A percentile compares a stretch with the other conserved stretches of the same genome.
phyloP scores from a whole-genome alignment of 2,113 vertebrate species.

The Myanophis thanlyinensis region DNA sequence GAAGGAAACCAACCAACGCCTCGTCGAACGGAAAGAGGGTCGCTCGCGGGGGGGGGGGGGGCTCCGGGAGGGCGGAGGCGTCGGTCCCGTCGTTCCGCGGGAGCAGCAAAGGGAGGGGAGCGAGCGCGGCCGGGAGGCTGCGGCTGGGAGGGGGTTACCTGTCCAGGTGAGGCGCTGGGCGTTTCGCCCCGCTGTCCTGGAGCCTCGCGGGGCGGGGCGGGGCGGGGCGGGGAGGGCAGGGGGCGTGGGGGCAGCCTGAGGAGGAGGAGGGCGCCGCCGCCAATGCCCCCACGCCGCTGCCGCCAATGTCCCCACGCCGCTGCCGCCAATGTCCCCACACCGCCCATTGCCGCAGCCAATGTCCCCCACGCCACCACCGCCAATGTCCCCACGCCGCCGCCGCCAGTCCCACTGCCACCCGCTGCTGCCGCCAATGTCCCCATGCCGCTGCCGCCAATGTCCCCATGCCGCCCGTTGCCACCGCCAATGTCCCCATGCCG shows the following conservation, averaged over 20 bases:
- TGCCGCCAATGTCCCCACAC: too few relatives aligned
- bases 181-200: neutral
- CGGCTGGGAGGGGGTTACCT: neutral
- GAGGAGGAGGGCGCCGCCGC: neutral
- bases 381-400: too few relatives aligned
- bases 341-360: too few relatives aligned
- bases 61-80: neutral
- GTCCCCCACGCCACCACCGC: too few relatives aligned
- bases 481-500: too few relatives aligned
- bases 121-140: neutral
- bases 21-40: neutral
- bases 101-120: neutral
- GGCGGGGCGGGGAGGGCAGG: too few relatives aligned
- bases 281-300: too few relatives aligned
- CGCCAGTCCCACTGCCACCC: too few relatives aligned
- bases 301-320: too few relatives aligned
- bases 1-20: neutral
- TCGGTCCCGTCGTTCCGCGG: neutral
- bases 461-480: too few relatives aligned
- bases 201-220: neutral
- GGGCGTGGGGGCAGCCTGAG: neutral
- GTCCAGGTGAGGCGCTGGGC: neutral
- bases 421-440: too few relatives aligned
- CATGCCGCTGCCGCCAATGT: too few relatives aligned
- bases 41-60: neutral